Evolutionary conservation across 2,888 invertebrate species (phyloP), one percentile per base, ranked within the genome.

Genomic region (Clivina fossor): DNA sequence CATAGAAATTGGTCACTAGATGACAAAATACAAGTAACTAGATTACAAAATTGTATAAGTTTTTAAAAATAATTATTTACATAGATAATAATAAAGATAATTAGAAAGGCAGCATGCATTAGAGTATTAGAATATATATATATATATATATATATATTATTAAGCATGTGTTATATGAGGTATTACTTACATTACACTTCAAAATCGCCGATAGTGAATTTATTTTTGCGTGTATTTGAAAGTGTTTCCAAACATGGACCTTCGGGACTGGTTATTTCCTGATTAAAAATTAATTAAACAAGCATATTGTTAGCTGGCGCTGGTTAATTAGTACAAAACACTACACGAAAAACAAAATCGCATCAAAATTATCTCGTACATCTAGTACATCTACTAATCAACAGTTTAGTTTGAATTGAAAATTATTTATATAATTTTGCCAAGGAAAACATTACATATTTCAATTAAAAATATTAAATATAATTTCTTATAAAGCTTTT

Each of bases 151-250:
- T n/a, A n/a, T n/a, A n/a, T n/a, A n/a, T n/a, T n/a, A n/a, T n/a
- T n/a, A n/a, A n/a, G n/a, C n/a, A n/a, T n/a, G n/a, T n/a, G n/a
- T n/a, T n/a, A n/a, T n/a, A n/a, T n/a, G n/a, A n/a, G n/a, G n/a
- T n/a, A n/a, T 46, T 54, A 77, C 84, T 84, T 81, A 85, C 85
- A 73, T 86, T 86, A 76, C 79, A 86, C 86, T 74, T 87, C 86
- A 74, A 85, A 86, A 74, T 87, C 86, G 68, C 86, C 86, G 68
- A 87, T 87, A 71, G 85, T 86, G 77, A 87, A 87, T 71, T 74
- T 75, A 70, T 75, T 75, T 74, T 73, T 74, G 68, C 69, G 72
- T 61, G 75, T 74, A 67, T 74, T 74, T 61, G 69, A 69, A 65
- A 73, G 68, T 58, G 74, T 74, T 50, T 54, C 55, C 61, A 72